phyloP scores from a whole-genome alignment of 1,140 invertebrate species.

The Gryllus bimaculatus region DNA sequence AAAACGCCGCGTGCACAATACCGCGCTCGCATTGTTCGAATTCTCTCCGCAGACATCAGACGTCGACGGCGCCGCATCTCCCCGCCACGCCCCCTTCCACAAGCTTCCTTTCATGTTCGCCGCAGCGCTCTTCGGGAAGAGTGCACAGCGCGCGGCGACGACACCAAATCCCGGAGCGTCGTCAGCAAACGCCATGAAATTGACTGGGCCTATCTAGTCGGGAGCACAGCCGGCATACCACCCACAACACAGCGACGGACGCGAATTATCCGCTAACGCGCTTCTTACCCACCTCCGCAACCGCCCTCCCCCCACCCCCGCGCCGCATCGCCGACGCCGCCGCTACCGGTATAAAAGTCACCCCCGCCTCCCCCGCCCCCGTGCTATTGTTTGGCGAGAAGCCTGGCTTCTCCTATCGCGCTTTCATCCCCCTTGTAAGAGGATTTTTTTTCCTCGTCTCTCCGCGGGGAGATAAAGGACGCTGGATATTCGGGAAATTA shows the following conservation, averaged over 20 bases:
- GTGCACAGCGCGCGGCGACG: too few species aligned
- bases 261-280: neutral
- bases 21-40: neutral
- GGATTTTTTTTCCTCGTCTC: neutral
- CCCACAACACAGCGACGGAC: too few species aligned
- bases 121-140: neutral
- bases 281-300: neutral
- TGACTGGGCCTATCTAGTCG: neutral
- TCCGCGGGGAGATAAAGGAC: neutral
- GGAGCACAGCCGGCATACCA: neutral
- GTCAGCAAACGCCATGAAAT: neutral
- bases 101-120: neutral
- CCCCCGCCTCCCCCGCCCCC: too few species aligned
- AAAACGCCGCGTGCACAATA: neutral
- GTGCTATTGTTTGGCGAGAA: neutral
- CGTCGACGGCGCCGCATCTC: neutral
- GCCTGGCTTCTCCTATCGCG: neutral
- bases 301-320: too few species aligned
- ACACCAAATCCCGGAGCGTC: neutral
- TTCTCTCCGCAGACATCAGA: neutral
- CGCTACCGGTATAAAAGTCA: neutral
- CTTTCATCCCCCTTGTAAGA: conserved; percentile 3
- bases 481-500: conserved; percentile 2
- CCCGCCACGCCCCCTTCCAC: too few species aligned
- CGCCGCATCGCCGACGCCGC: too few species aligned